Conservation (phyloP, 2,113 vertebrate species). For the Capreolus pygargus region DNA sequence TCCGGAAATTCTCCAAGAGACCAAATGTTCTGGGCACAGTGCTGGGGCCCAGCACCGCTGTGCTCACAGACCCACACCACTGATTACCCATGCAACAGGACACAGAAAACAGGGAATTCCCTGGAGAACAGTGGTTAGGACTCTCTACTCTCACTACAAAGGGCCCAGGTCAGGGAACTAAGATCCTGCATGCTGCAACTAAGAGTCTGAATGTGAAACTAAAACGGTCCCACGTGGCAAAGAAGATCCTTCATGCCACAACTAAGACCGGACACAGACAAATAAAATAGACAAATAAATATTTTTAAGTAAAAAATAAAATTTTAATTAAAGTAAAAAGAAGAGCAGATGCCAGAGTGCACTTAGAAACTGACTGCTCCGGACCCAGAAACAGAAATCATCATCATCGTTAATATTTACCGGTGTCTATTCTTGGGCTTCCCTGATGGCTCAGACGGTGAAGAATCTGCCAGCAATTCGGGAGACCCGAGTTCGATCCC, state of each 20-base stretch:
- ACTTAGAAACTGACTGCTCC: neutral
- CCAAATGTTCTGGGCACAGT: neutral
- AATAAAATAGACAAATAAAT: neutral
- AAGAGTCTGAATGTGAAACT: neutral
- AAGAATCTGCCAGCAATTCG: neutral
- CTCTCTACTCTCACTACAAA: neutral
- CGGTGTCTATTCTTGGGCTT: neutral
- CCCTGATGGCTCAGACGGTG: rapidly evolving
- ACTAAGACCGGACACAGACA: neutral
- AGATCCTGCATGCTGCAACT: neutral
- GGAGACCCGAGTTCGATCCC: neutral
- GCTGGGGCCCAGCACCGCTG: neutral
- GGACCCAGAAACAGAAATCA: neutral
- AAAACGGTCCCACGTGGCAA: neutral
- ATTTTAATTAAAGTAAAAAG: neutral
- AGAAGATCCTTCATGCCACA: neutral
- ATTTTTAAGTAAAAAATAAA: neutral
- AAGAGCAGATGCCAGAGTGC: neutral
- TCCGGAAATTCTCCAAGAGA: too few relatives aligned
- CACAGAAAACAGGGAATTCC: neutral
- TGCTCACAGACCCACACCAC: neutral
- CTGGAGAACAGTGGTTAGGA: neutral
- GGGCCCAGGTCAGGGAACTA: neutral
- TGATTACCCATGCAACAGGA: neutral
- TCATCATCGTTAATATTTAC: neutral